Evolutionary conservation across 2,113 vertebrate genomes (phyloP), one percentile per base, ranked within the genome.

Genomic region (Lepisosteus oculatus): DNA sequence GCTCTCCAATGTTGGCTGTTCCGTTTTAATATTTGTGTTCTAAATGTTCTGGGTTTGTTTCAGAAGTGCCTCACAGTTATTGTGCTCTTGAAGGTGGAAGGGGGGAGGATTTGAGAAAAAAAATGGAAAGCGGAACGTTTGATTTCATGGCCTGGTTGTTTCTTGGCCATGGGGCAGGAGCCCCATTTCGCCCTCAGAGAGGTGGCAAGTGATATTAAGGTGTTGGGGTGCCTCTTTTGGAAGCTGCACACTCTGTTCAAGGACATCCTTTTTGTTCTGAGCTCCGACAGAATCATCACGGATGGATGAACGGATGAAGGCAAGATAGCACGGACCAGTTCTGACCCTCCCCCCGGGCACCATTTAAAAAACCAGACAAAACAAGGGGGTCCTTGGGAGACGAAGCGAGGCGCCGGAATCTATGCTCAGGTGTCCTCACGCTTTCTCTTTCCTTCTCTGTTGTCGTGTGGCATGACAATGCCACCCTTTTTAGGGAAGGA

Each of bases 61-160:
- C 96, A 96, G 95, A 98, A 99, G 97, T 99, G 97, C 97, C 97
- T 99, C 95, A 97, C 96, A 97, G 96, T 97, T 97, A 92, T 96
- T 93, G 94, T 94, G 93, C 96, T 95, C 94, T 95, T 93, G 95
- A 92, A 92, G 88, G 88, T 87, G 86, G 92, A 88, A 88, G 90
- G 85, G 89, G 88, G 88, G 87, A 86, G 87, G 87, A 88, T 83
- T 77, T 86, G 75, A 82, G 76, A 80, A 85, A 86, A 84, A 76
- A 65, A 74, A 75, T 66, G 61, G 70, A 72, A 76, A 75, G 74
- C 68, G 76, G 42, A 64, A 76, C 72, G 67, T 43, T 55, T 69
- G 14, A 55, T 61, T 76, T 69, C 68, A 14, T 68, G 42, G 55
- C 45, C 43, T 15, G 43, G n/a, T 55, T 79, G 79, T 83, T 80